Percentiles rank a stretch among this genome's conserved stretches.
phyloP scores from a whole-genome alignment of 2,888 invertebrate genomes.

The Drosophila pegasa region DNA sequence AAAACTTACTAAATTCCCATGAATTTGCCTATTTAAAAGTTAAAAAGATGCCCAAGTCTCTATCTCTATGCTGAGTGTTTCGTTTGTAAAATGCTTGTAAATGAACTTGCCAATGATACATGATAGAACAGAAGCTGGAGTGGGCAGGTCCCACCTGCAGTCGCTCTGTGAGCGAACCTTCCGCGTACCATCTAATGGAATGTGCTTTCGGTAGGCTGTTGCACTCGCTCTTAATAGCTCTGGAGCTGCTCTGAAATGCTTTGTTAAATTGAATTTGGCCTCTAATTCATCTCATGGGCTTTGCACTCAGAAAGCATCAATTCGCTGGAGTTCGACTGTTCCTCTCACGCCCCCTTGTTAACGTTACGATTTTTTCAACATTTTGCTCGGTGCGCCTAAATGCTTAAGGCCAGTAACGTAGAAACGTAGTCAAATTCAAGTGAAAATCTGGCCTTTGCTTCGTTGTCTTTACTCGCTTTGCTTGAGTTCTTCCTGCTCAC shows the following conservation, averaged over 20 bases:
- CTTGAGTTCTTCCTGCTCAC: background rate
- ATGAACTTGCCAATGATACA: slow-evolving; percentile 1
- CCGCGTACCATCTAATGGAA: slow-evolving; percentile 3
- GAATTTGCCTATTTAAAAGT: background rate
- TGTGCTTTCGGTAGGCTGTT: slow-evolving; percentile 4
- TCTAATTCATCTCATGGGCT: slow-evolving; percentile 15
- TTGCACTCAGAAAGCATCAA: slow-evolving; percentile 15
- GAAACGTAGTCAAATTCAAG: background rate
- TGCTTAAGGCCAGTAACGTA: background rate
- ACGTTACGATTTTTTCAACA: background rate
- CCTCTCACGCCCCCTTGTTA: background rate
- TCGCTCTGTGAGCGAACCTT: background rate
- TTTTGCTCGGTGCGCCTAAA: background rate
- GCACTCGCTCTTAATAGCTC: background rate
- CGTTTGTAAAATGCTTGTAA: background rate
- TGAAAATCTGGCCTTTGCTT: background rate
- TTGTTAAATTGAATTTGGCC: slow-evolving; percentile 16
- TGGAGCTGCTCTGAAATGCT: slow-evolving; percentile 6
- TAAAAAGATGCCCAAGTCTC: too few relatives aligned
- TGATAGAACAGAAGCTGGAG: background rate
- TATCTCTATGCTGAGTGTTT: background rate
- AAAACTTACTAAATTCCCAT: background rate
- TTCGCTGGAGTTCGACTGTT: slow-evolving; percentile 5
- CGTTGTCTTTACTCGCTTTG: background rate
- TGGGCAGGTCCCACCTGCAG: background rate